Percentiles rank a stretch among this genome's conserved stretches.
These are phyloP conservation scores for Lepeophtheirus salmonis DNA, from an alignment of 1,140 invertebrate species.

Conservation along the genomic window DNA sequence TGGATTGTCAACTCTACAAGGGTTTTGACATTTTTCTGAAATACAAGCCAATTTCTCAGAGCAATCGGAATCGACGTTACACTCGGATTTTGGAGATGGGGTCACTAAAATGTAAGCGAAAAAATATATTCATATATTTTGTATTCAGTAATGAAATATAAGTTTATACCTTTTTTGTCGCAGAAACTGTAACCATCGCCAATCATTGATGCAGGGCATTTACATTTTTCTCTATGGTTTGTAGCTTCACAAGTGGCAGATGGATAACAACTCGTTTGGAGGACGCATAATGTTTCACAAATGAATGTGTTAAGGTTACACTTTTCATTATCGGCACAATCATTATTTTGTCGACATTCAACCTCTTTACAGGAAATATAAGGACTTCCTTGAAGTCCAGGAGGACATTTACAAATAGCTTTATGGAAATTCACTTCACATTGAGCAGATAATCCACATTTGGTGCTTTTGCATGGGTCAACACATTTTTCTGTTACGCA, in stretches of 20 bases:
- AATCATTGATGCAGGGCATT: constrained; percentile 30
- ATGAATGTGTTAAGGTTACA: constrained; percentile 11
- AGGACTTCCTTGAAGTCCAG: constrained; percentile 63
- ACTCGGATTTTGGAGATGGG: constrained; percentile 32
- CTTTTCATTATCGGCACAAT: constrained; percentile 10
- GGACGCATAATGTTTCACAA: constrained; percentile 18
- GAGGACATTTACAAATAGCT: constrained; percentile 57
- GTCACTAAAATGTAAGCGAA: not conserved
- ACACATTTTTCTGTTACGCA: constrained; percentile 51
- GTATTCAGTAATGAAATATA: not conserved
- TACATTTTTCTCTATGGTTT: not conserved
- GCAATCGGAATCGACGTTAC: constrained; percentile 46
- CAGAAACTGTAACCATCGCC: constrained; percentile 23
- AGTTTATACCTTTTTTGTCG: not conserved
- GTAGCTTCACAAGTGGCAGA: not conserved
- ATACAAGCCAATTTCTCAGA: constrained; percentile 36
- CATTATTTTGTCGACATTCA: constrained; percentile 19
- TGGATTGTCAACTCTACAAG: constrained; percentile 31
- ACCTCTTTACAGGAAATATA: constrained; percentile 30
- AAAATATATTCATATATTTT: not conserved
- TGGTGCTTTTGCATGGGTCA: constrained; percentile 47
- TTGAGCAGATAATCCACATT: constrained; percentile 55
- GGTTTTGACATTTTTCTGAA: constrained; percentile 42
- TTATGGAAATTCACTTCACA: constrained; percentile 71
- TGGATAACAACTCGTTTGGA: not conserved